phyloP scores from a whole-genome alignment of 1,140 invertebrate genomes.

The Camponotus floridanus region DNA sequence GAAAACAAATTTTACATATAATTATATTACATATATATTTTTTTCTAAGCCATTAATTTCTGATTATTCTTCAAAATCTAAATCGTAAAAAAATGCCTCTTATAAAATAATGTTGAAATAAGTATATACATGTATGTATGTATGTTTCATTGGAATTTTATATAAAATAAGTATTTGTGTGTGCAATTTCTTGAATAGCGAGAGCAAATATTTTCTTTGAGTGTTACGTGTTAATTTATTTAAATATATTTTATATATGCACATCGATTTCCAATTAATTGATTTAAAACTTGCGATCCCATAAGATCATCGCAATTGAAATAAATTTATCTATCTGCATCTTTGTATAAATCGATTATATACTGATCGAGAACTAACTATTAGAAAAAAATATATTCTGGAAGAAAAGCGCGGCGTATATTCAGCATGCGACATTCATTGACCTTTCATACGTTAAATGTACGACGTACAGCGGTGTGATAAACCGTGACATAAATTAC shows the following conservation, averaged over 20 bases:
- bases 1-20: too few relatives aligned
- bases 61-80: not conserved
- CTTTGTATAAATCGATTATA: not conserved
- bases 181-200: too few relatives aligned
- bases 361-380: not conserved
- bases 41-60: too few relatives aligned
- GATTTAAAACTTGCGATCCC: not conserved
- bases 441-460: constrained; percentile 39
- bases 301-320: not conserved
- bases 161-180: too few relatives aligned
- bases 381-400: not conserved
- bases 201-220: not conserved
- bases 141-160: too few relatives aligned
- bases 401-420: not conserved
- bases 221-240: not conserved
- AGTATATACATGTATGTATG: not conserved
- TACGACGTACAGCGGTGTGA: not conserved
- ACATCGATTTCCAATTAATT: not conserved
- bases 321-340: not conserved
- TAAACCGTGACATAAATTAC: constrained; percentile 58
- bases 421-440: constrained; percentile 30
- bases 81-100: not conserved
- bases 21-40: too few relatives aligned
- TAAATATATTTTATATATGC: not conserved
- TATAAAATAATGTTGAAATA: not conserved